phyloP scores from a whole-genome alignment of 2,797 vertebrate species.

The Coreius guichenoti region DNA sequence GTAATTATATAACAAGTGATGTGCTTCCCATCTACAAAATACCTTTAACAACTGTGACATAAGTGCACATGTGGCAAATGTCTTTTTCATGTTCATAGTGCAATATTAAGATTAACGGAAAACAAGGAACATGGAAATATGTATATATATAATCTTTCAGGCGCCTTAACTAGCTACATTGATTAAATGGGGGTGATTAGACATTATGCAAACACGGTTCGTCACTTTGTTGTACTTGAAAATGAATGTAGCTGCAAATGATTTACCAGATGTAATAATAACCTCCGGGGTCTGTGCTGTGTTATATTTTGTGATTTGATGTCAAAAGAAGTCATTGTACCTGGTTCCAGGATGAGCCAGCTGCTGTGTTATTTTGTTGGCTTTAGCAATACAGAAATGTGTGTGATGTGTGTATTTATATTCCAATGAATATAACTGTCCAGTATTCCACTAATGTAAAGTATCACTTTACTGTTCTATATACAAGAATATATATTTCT shows the following conservation, averaged over 20 bases:
- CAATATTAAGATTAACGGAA: slow-evolving; percentile 62
- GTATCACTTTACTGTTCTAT: slow-evolving; percentile 55
- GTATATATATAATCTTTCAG: slow-evolving; percentile 63
- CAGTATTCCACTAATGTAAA: slow-evolving; percentile 49
- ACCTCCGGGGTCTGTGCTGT: slow-evolving; percentile 50
- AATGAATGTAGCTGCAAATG: slow-evolving; percentile 72
- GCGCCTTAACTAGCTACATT: slow-evolving; percentile 76
- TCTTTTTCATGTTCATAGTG: slow-evolving; percentile 72
- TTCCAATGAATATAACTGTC: slow-evolving; percentile 59
- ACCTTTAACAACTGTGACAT: slow-evolving; percentile 50
- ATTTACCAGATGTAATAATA: slow-evolving; percentile 41
- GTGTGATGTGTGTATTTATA: slow-evolving; percentile 73
- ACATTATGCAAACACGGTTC: slow-evolving; percentile 62
- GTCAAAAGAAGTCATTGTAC: slow-evolving; percentile 43
- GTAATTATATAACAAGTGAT: slow-evolving; percentile 62
- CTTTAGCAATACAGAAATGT: slow-evolving; percentile 63
- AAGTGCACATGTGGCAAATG: slow-evolving; percentile 66
- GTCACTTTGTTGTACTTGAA: slow-evolving; percentile 68
- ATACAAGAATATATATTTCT: slow-evolving; percentile 55
- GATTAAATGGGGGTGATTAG: slow-evolving; percentile 45
- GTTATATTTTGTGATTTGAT: slow-evolving; percentile 52
- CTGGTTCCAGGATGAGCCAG: slow-evolving; percentile 55
- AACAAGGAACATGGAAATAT: slow-evolving; percentile 54
- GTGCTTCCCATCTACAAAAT: slow-evolving; percentile 68
- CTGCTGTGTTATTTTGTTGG: slow-evolving; percentile 63